Base-by-base conservation (phyloP, 2,113 vertebrate genomes). In the Catharus minimus region DNA sequence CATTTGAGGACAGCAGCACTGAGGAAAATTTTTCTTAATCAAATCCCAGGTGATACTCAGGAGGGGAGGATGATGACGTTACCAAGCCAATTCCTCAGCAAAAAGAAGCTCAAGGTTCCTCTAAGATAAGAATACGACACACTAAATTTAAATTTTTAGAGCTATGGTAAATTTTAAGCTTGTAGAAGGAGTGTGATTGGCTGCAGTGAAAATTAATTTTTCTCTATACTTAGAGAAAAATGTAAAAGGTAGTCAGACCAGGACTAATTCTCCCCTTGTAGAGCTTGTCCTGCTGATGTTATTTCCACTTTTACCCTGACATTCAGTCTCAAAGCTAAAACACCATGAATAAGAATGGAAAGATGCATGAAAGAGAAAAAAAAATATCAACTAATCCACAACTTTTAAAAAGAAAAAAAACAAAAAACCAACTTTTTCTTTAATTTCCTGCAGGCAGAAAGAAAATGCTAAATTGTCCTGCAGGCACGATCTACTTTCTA, bases 401-500 rank as follows among this genome's bases (percentile, higher is more conserved):
- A 17, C 22, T 65, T 49, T 32, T 65, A 36, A 61, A 72, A 78
- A 38, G 5, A 58, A 84, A 24, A 2, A 2, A 85, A 92, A 52
- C 17, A 71, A 26, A 56, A 27, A 62, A 41, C 38, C 7, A 64
- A 15, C 65, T 65, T 80, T 85, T 57, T 90, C 43, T 71, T 30
- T 49, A 38, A 80, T 19, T 52, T 79, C 47, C 64, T 80, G 16
- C 1, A 92, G 56, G 33, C 33, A 82, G 38, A 53, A 71, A 91
- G 47, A 82, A 94, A 92, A 72, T n/a, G 57, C 9, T 83, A 68
- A 72, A 6, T 64, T 84, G 49, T 90, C 68, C 68, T 90, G 88
- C 83, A 92, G 52, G 69, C 90, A 74, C 62, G 86, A 93, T 83
- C 81, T 82, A 92, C 86, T 94, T 74, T 57, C 65, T 53, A 60